phyloP scores from a whole-genome alignment of 1,140 invertebrate species.

The Diorhabda elongata region DNA sequence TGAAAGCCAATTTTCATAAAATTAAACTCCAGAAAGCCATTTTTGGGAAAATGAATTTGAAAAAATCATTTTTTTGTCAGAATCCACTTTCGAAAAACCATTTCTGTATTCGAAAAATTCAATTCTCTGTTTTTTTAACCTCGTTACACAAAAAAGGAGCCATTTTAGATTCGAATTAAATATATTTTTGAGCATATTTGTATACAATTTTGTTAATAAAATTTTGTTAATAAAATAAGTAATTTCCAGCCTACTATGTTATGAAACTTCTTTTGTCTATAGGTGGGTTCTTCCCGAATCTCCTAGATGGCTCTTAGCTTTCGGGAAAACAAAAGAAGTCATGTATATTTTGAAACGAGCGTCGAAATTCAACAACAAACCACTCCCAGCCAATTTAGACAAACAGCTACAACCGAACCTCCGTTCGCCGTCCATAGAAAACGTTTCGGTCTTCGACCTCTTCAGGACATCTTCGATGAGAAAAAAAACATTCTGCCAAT shows the following conservation, averaged over 20 bases:
- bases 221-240: no score
- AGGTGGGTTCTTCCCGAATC: conserved; percentile 80
- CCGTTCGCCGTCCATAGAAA: conserved; percentile 36
- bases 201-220: no score
- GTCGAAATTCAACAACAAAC: conserved; percentile 59
- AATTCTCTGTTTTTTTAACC: no score
- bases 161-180: no score
- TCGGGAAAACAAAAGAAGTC: conserved; percentile 66
- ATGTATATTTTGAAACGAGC: conserved; percentile 64
- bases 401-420: conserved; percentile 54
- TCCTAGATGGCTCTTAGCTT: conserved; percentile 75
- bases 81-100: no score
- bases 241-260: background rate
- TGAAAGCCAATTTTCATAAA: no score
- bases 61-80: no score
- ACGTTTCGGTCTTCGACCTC: conserved; percentile 57
- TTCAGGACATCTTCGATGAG: conserved; percentile 58
- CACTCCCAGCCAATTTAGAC: conserved; percentile 59
- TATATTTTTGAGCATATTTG: no score
- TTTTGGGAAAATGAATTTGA: no score
- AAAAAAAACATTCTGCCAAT: conserved; percentile 62
- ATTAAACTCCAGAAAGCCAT: no score
- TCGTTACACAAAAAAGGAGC: no score
- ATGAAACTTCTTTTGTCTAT: conserved; percentile 6
- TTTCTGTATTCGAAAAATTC: no score